Conservation (phyloP, 37 sponge, comb jelly and placozoan species). For the Aplysina aerophoba region DNA sequence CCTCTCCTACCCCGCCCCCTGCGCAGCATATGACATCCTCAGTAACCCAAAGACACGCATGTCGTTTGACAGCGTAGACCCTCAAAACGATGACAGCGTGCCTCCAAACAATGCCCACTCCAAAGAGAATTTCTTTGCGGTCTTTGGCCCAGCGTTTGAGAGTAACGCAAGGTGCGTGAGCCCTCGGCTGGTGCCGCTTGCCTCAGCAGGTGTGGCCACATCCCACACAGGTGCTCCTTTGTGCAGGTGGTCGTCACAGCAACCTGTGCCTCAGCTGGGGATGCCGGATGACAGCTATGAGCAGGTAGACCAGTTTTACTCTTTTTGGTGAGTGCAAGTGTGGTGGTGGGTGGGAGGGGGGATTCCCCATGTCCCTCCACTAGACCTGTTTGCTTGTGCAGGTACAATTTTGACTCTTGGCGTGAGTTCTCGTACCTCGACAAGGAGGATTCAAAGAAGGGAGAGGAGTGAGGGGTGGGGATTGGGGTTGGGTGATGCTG, state of each 20-base stretch:
- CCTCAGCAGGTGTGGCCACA: not conserved
- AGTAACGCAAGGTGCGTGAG: conserved; percentile 66
- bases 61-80: conserved; percentile 96
- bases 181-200: not conserved
- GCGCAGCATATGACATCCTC: conserved; percentile 75
- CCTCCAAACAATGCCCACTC: conserved; percentile 62
- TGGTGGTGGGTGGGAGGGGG: not conserved
- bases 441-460: conserved; percentile 91
- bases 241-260: conserved; percentile 75
- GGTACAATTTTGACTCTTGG: conserved; percentile 96
- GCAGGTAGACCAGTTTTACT: conserved; percentile 87
- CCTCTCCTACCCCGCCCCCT: not conserved
- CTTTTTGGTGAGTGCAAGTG: conserved; percentile 76
- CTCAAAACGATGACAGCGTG: conserved; percentile 78
- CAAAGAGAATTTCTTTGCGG: conserved; percentile 82
- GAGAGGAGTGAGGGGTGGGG: conserved; percentile 69
- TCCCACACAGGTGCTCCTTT: not conserved
- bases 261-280: conserved; percentile 89
- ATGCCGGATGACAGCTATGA: conserved; percentile 46
- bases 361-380: not conserved
- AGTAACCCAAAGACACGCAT: conserved; percentile 60
- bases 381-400: not conserved
- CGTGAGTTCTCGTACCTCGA: conserved; percentile 96
- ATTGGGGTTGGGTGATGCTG: not conserved
- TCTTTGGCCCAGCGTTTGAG: conserved; percentile 78